Conservation (phyloP, 2,113 vertebrate genomes). For the Chrysemys picta region DNA sequence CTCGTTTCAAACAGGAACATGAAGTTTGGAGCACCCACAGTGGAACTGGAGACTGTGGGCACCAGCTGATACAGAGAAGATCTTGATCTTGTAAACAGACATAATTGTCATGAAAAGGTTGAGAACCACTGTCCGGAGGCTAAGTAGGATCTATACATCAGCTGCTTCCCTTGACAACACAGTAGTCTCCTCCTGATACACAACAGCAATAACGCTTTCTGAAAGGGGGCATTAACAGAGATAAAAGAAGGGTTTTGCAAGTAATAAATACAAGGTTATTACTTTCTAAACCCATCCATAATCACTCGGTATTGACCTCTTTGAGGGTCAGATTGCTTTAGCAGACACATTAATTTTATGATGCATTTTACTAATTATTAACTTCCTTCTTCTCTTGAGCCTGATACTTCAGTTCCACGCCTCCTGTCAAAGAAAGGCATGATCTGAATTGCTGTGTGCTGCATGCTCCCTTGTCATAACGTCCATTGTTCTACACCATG, state of each 20-base stretch:
- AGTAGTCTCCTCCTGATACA: not conserved
- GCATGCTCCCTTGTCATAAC: not conserved
- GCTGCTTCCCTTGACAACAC: not conserved
- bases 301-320: constrained; percentile 46
- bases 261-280: constrained; percentile 50
- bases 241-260: constrained; percentile 39
- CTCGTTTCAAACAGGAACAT: not conserved
- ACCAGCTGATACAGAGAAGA: not conserved
- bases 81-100: not conserved
- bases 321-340: constrained; percentile 53
- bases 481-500: constrained; percentile 17
- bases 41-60: not conserved
- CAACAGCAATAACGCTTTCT: constrained; percentile 15
- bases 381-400: constrained; percentile 54
- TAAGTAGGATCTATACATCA: not conserved
- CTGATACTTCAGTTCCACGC: constrained; percentile 47
- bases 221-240: constrained; percentile 19
- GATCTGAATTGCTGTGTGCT: not conserved
- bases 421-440: constrained; percentile 47
- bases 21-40: not conserved
- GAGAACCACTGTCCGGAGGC: not conserved
- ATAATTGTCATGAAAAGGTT: not conserved
- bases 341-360: constrained; percentile 59
- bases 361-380: constrained; percentile 68
- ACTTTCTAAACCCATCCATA: constrained; percentile 51